phyloP scores from a whole-genome alignment of 2,888 invertebrate genomes.

The Euphydryas editha region DNA sequence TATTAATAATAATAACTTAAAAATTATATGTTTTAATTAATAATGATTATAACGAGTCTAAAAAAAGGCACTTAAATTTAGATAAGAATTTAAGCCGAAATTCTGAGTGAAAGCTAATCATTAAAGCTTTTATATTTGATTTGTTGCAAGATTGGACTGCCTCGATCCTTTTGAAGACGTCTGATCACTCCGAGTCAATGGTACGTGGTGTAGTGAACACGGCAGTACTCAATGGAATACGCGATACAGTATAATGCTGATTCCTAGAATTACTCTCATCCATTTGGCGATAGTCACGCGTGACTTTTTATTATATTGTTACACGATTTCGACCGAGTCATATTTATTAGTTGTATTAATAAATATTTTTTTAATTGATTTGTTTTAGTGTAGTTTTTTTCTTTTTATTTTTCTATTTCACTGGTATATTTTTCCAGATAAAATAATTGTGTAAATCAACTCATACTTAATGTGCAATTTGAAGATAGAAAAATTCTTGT shows the following conservation, averaged over 20 bases:
- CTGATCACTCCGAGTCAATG: neutral
- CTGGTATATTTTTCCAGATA: neutral
- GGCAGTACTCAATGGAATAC: conserved; percentile 19
- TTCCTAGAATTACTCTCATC: conserved; percentile 40
- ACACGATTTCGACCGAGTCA: conserved; percentile 8
- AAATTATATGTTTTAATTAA: neutral
- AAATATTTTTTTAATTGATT: neutral
- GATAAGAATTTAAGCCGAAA: neutral
- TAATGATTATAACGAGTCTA: neutral
- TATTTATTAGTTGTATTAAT: neutral
- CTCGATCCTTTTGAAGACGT: neutral
- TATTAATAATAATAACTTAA: no score
- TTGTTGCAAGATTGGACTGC: neutral
- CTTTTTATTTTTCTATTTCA: neutral
- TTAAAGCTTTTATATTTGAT: neutral
- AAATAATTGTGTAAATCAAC: neutral
- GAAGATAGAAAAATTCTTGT: neutral
- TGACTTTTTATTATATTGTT: conserved; percentile 13
- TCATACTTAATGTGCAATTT: neutral
- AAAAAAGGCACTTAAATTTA: neutral
- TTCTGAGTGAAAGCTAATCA: neutral
- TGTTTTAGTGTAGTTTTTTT: neutral
- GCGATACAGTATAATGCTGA: conserved; percentile 17
- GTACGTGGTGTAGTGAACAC: conserved; percentile 16
- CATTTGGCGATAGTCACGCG: conserved; percentile 56